phyloP scores from a whole-genome alignment of 2,888 invertebrate species.

The Augiades crinisus region DNA sequence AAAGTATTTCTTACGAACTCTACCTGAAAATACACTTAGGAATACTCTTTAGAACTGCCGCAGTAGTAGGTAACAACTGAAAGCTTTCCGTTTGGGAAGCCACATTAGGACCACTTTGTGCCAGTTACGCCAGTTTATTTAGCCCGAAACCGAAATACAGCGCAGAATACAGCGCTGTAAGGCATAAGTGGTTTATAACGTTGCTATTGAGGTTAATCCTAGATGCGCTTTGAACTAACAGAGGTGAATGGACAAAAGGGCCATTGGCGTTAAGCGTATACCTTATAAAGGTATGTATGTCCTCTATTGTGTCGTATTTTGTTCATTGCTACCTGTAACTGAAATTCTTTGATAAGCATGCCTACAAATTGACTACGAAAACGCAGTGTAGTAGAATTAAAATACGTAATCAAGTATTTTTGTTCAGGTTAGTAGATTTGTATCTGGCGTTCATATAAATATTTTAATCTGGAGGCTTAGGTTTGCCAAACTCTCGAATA shows the following conservation, averaged over 20 bases:
- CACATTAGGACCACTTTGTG: slow-evolving; percentile 19
- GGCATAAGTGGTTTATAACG: slow-evolving; percentile 11
- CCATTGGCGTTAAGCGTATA: neutral
- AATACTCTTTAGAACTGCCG: neutral
- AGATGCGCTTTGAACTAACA: slow-evolving; percentile 2
- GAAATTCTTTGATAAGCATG: no score
- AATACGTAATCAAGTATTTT: no score
- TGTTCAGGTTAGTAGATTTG: no score
- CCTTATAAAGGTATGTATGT: no score
- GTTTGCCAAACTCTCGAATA: no score
- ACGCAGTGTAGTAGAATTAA: no score
- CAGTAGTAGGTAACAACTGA: neutral
- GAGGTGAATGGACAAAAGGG: neutral
- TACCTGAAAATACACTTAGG: neutral
- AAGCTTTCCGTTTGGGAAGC: slow-evolving; percentile 19
- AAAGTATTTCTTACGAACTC: no score
- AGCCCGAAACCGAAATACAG: slow-evolving; percentile 2
- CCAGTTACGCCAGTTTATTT: slow-evolving; percentile 19
- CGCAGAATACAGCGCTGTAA: slow-evolving; percentile 1
- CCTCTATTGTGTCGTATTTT: no score
- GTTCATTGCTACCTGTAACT: no score
- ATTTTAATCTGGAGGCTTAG: no score
- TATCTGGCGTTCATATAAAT: no score
- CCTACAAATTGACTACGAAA: no score
- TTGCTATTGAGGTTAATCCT: slow-evolving; percentile 10